Percentiles rank a stretch among this genome's conserved stretches.
Conservation (phyloP, 2,113 vertebrate species). For the Climacteris rufus region DNA sequence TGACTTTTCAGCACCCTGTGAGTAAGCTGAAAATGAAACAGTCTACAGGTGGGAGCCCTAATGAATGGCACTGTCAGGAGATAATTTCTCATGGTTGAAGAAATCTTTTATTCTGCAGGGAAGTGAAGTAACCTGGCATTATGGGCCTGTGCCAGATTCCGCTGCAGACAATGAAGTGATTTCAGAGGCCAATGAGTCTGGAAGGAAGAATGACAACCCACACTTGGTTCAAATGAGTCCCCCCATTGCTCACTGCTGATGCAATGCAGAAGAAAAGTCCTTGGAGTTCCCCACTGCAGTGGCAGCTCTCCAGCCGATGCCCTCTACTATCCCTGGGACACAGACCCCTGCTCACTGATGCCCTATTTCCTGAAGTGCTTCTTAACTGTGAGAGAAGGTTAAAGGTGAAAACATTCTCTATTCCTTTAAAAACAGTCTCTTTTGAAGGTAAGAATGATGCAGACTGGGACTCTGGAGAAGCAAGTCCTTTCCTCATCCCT, state of each 20-base stretch:
- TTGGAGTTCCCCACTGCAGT: background rate
- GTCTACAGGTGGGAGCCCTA: slow-evolving; percentile 51
- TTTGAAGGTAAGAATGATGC: background rate
- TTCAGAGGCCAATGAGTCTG: slow-evolving; percentile 52
- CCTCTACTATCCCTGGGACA: background rate
- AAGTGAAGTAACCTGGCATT: slow-evolving; percentile 60
- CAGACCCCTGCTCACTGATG: background rate
- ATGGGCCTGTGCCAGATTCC: slow-evolving; percentile 39
- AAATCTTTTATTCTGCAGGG: slow-evolving; percentile 55
- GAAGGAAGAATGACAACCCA: slow-evolving; percentile 29
- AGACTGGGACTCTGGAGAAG: background rate
- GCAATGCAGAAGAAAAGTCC: background rate
- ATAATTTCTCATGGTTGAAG: slow-evolving; percentile 51
- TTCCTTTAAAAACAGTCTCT: background rate
- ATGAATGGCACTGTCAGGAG: slow-evolving; percentile 33
- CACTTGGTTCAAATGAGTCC: slow-evolving; percentile 9
- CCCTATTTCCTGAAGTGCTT: background rate
- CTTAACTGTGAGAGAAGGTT: background rate
- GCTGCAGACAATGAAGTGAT: slow-evolving; percentile 10
- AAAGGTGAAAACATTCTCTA: background rate
- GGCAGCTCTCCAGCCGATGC: background rate
- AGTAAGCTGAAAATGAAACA: slow-evolving; percentile 57
- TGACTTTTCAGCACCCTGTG: slow-evolving; percentile 45
- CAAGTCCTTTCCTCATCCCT: background rate
- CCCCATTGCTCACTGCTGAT: slow-evolving; percentile 1